These are phyloP conservation scores for Jordanella pulchra DNA, from an alignment of 2,797 vertebrate genomes.

Conservation along the genomic window DNA sequence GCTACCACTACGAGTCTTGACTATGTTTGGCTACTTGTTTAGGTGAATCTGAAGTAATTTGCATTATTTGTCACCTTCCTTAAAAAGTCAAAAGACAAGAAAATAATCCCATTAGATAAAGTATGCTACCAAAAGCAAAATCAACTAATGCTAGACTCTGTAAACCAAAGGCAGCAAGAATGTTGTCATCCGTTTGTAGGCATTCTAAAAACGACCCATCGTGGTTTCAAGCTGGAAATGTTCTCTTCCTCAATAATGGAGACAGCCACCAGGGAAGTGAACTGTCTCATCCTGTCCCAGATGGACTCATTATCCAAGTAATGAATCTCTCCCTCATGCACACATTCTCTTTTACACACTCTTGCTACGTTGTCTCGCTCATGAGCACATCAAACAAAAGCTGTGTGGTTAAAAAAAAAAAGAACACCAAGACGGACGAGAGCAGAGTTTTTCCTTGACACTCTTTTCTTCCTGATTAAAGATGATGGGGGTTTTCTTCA, in stretches of 20 bases:
- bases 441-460: constrained; percentile 40
- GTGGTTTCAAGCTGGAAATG: constrained; percentile 38
- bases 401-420: constrained; percentile 14
- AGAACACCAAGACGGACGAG: constrained; percentile 8
- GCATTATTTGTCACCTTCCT: background rate
- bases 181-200: constrained; percentile 6
- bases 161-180: background rate
- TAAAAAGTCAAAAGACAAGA: background rate
- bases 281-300: constrained; percentile 68
- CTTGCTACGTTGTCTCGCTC: constrained; percentile 38
- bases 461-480: constrained; percentile 44
- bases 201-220: constrained; percentile 41
- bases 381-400: constrained; percentile 62
- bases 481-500: constrained; percentile 18
- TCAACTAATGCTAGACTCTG: constrained; percentile 13
- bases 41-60: too few species aligned
- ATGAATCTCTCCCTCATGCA: constrained; percentile 45
- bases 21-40: too few species aligned
- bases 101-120: background rate
- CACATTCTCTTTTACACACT: constrained; percentile 9
- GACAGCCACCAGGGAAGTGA: constrained; percentile 57
- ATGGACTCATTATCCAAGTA: constrained; percentile 72
- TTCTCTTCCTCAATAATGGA: constrained; percentile 52
- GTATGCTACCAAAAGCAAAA: constrained; percentile 19
- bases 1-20: too few species aligned